Conservation (phyloP, 2,888 invertebrate species). For the Brachylomia viminalis region DNA sequence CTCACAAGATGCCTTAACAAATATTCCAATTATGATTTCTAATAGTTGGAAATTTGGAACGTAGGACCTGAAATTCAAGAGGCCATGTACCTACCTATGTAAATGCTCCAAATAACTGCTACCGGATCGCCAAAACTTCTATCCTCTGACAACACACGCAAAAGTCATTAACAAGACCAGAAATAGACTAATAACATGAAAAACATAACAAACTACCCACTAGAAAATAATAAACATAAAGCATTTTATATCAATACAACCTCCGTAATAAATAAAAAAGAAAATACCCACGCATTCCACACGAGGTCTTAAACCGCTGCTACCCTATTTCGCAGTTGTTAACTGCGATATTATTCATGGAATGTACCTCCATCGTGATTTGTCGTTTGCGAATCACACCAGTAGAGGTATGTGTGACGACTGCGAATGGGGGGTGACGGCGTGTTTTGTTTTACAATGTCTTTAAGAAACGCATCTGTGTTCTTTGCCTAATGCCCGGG, state of each 20-base stretch:
- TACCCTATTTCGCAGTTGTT: slow-evolving; percentile 40
- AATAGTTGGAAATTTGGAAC: neutral
- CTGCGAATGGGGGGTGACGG: slow-evolving; percentile 19
- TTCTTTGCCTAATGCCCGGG: neutral
- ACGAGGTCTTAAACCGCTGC: slow-evolving; percentile 52
- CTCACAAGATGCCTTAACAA: neutral
- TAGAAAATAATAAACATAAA: slow-evolving; percentile 26
- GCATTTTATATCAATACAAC: slow-evolving; percentile 47
- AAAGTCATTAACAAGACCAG: slow-evolving; percentile 4
- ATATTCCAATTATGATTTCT: neutral
- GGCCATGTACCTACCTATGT: neutral
- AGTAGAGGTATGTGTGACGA: slow-evolving; percentile 33
- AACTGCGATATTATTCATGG: slow-evolving; percentile 68
- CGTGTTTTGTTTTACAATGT: slow-evolving; percentile 55
- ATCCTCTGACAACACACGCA: neutral
- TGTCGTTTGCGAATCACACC: slow-evolving; percentile 60
- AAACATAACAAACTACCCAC: slow-evolving; percentile 3
- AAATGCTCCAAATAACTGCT: neutral
- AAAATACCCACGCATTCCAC: slow-evolving; percentile 31
- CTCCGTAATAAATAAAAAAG: slow-evolving; percentile 39
- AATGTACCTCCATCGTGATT: slow-evolving; percentile 58
- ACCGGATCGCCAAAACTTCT: neutral
- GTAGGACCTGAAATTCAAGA: neutral
- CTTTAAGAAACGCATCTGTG: slow-evolving; percentile 21
- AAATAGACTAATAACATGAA: slow-evolving; percentile 1